Conservation (phyloP, 2,888 invertebrate species). For the Drosophila cracens region DNA sequence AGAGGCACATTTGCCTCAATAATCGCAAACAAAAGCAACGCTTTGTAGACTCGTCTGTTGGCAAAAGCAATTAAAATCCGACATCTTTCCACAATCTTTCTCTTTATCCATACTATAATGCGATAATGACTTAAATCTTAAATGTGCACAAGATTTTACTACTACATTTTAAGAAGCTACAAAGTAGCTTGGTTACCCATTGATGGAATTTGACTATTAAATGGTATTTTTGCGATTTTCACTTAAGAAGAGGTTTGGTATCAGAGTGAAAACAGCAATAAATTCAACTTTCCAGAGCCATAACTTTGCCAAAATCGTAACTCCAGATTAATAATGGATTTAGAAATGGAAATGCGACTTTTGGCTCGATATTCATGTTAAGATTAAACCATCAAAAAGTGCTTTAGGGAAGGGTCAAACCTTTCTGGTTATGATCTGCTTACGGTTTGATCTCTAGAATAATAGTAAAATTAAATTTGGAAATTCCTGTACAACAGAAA, state of each 20-base stretch:
- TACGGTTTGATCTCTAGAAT: not conserved
- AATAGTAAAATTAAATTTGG: not conserved
- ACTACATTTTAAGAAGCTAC: not conserved
- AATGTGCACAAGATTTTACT: not conserved
- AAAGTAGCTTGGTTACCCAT: not conserved
- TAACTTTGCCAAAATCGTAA: no score
- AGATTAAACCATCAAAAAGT: not conserved
- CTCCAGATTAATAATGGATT: no score
- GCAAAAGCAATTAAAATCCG: slow-evolving; percentile 12
- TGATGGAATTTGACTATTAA: not conserved
- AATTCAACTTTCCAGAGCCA: not conserved
- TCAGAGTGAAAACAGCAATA: not conserved
- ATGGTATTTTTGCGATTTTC: not conserved
- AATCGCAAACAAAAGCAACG: slow-evolving; percentile 17
- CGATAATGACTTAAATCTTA: not conserved
- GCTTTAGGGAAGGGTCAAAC: not conserved
- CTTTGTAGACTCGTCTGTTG: slow-evolving; percentile 14
- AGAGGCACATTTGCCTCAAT: not conserved
- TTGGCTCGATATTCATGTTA: no score
- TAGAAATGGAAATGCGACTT: no score
- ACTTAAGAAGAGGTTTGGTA: not conserved
- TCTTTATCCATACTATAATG: not conserved
- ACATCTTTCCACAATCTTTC: not conserved
- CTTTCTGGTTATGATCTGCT: not conserved
- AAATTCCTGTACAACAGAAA: not conserved